Conservation (phyloP, 2,113 vertebrate species). For the Asarcornis scutulata region DNA sequence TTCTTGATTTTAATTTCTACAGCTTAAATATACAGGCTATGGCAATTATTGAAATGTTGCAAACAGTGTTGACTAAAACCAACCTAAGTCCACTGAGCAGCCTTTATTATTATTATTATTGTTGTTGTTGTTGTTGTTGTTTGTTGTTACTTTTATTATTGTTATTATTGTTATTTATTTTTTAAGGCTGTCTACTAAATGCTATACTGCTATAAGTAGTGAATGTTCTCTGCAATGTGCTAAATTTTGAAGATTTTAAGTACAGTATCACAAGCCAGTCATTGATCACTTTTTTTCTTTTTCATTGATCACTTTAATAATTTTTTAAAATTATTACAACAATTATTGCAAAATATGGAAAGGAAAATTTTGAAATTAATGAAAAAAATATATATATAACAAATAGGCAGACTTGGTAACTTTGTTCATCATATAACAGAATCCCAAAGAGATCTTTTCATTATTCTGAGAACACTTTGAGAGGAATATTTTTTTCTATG, state of each 20-base stretch:
- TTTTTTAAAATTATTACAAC: neutral
- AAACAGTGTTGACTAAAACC: neutral
- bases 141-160: neutral
- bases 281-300: neutral
- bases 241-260: neutral
- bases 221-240: neutral
- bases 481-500: neutral
- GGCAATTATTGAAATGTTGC: neutral
- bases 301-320: neutral
- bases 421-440: neutral
- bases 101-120: neutral
- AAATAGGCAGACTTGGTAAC: neutral
- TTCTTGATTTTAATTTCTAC: neutral
- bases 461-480: neutral
- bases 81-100: neutral
- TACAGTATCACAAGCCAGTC: rapidly evolving
- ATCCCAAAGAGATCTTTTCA: neutral
- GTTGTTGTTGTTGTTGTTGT: too few species aligned
- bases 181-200: neutral
- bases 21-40: neutral
- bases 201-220: neutral
- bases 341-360: neutral
- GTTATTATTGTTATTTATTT: neutral
- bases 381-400: neutral
- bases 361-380: neutral